Conservation (phyloP, 2,888 invertebrate species). For the Platypus cylindrus region DNA sequence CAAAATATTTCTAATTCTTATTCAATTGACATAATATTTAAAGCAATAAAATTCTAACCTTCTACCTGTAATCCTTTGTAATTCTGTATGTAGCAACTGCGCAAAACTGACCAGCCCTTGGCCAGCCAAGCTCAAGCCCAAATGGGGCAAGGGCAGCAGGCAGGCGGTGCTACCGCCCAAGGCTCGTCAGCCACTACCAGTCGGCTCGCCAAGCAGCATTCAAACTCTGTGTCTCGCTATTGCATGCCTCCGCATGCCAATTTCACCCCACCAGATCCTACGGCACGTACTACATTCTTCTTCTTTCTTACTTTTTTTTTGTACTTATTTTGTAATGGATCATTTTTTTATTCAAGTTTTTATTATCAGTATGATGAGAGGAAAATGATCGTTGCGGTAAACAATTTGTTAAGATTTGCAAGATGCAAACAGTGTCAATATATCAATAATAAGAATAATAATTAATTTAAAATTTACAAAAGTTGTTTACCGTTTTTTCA, state of each 20-base stretch:
- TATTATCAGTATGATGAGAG: too few species aligned
- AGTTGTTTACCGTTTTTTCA: too few species aligned
- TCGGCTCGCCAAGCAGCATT: constrained; percentile 36
- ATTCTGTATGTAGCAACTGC: constrained; percentile 37
- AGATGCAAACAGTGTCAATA: too few species aligned
- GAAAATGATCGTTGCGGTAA: too few species aligned
- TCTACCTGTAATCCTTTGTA: constrained; percentile 26
- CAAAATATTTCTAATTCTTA: too few species aligned
- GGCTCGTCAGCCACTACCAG: constrained; percentile 34
- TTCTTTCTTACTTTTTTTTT: constrained; percentile 21
- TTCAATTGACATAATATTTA: too few species aligned
- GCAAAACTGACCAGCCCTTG: constrained; percentile 36
- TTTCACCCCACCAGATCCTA: constrained; percentile 46
- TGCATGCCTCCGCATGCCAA: constrained; percentile 50
- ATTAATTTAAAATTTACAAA: too few species aligned
- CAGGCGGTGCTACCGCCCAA: constrained; percentile 19
- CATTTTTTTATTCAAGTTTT: too few species aligned
- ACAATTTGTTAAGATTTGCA: too few species aligned
- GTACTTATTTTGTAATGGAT: too few species aligned
- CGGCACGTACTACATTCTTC: constrained; percentile 40
- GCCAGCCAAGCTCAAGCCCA: constrained; percentile 26
- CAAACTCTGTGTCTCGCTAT: constrained; percentile 42
- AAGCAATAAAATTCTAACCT: too few species aligned
- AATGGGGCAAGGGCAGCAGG: constrained; percentile 16
- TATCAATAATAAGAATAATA: too few species aligned